These are phyloP conservation scores for Strigamia crassipes DNA, from an alignment of 2,888 invertebrate genomes.

Conservation along the genomic window DNA sequence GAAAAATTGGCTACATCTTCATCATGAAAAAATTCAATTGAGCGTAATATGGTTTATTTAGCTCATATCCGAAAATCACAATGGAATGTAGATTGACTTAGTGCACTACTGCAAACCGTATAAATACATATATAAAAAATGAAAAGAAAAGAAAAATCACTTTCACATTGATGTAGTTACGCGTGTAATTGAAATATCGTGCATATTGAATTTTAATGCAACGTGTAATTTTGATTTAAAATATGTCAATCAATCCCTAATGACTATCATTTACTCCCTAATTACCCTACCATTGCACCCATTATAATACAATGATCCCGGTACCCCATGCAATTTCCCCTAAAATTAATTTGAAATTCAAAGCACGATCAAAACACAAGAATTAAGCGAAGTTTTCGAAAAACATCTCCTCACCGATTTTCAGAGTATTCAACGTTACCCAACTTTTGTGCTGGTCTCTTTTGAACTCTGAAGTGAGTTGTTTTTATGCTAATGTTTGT, in stretches of 20 bases:
- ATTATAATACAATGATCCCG: background rate
- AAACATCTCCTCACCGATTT: background rate
- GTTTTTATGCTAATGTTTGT: conserved; percentile 14
- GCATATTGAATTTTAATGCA: background rate
- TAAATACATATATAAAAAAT: background rate
- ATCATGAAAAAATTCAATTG: conserved; percentile 13
- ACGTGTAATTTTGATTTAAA: background rate
- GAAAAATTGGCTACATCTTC: conserved; percentile 18
- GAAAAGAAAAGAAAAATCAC: background rate
- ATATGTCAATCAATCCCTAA: background rate
- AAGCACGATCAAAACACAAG: background rate
- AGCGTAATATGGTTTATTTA: background rate
- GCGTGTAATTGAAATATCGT: background rate
- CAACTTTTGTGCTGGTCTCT: conserved; percentile 6
- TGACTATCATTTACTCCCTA: background rate
- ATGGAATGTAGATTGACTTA: background rate
- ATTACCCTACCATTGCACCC: background rate
- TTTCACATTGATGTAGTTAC: background rate
- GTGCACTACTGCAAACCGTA: background rate
- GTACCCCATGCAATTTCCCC: background rate
- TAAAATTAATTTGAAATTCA: background rate
- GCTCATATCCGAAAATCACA: background rate
- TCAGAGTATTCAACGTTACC: background rate
- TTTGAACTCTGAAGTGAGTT: conserved; percentile 8
- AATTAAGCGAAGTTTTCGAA: background rate